Conservation (phyloP, 2,797 vertebrate genomes). For the Crenichthys baileyi region DNA sequence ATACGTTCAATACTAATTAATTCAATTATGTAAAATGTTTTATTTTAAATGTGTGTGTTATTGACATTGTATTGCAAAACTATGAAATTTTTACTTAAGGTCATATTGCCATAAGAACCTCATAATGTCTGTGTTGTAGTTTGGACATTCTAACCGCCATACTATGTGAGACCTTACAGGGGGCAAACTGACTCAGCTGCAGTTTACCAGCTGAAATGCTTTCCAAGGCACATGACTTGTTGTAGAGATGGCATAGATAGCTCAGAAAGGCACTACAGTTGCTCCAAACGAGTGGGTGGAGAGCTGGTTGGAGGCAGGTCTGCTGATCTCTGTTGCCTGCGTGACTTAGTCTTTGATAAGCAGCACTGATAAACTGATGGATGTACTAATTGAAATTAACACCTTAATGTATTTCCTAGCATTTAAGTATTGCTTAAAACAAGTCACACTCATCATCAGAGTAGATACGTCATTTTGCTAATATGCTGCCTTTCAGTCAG, state of each 20-base stretch:
- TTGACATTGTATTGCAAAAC: background rate
- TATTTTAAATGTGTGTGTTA: background rate
- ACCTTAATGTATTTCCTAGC: background rate
- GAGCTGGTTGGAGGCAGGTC: background rate
- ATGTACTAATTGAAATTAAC: background rate
- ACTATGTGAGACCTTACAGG: too few relatives aligned
- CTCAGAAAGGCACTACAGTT: background rate
- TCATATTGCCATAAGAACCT: background rate
- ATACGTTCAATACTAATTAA: too few relatives aligned
- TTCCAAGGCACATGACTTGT: background rate
- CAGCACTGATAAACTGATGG: background rate
- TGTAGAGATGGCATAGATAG: background rate
- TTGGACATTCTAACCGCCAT: too few relatives aligned
- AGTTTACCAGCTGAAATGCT: background rate
- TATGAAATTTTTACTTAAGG: background rate
- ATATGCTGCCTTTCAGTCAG: background rate
- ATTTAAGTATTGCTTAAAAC: background rate
- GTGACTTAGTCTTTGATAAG: background rate
- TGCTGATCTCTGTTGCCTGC: background rate
- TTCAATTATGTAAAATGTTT: too few relatives aligned
- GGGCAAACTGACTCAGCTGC: background rate
- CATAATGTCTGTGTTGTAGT: background rate
- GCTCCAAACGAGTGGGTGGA: background rate
- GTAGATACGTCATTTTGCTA: background rate
- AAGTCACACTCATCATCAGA: too few relatives aligned